phyloP scores from a whole-genome alignment of 2,797 vertebrate species.

The Spondyliosoma cantharus region DNA sequence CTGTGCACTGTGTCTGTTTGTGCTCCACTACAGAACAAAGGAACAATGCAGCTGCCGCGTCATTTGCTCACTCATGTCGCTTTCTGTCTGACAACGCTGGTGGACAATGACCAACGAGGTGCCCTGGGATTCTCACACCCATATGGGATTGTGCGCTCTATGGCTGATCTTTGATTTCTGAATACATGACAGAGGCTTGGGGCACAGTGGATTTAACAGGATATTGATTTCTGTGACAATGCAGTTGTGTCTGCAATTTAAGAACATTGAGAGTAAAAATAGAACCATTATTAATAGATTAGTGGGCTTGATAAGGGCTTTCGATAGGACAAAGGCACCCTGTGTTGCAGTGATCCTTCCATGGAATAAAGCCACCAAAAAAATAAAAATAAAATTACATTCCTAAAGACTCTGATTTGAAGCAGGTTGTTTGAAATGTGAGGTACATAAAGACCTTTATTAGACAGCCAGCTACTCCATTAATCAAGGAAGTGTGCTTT shows the following conservation, averaged over 20 bases:
- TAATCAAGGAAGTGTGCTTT: conserved; percentile 65
- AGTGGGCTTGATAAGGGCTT: conserved; percentile 13
- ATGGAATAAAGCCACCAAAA: conserved; percentile 7
- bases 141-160: conserved; percentile 10
- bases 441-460: conserved; percentile 55
- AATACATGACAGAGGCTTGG: conserved; percentile 25
- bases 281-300: conserved; percentile 33
- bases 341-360: conserved; percentile 13
- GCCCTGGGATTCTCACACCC: conserved; percentile 26
- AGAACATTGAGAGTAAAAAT: conserved; percentile 38
- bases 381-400: neutral
- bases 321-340: neutral
- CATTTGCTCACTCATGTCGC: conserved; percentile 52
- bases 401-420: conserved; percentile 25
- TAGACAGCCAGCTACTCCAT: conserved; percentile 57
- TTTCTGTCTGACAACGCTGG: conserved; percentile 49
- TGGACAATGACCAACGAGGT: conserved; percentile 47
- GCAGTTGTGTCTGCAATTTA: conserved; percentile 39
- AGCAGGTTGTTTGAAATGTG: conserved; percentile 54
- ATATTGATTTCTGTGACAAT: conserved; percentile 65
- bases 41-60: conserved; percentile 53
- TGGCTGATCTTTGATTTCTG: conserved; percentile 42
- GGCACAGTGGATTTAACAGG: conserved; percentile 39
- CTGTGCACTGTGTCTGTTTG: conserved; percentile 43
- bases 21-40: conserved; percentile 56